phyloP scores from a whole-genome alignment of 2,797 vertebrate species.

The Microchirus variegatus region DNA sequence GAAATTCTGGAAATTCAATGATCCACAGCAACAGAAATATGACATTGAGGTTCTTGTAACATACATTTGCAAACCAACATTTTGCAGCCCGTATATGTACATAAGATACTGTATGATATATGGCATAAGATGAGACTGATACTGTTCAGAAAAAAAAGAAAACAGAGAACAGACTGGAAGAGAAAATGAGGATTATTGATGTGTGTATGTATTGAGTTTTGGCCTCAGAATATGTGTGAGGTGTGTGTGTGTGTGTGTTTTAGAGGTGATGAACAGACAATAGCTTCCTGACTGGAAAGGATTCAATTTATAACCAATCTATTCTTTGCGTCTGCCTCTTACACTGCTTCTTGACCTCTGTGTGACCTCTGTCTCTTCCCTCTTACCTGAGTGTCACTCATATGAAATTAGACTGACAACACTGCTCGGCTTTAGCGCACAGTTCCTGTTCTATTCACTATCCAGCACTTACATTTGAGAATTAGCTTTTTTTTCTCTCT shows the following conservation, averaged over 20 bases:
- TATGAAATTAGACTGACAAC: slow-evolving; percentile 26
- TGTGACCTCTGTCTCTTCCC: slow-evolving; percentile 54
- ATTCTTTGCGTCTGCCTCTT: slow-evolving; percentile 16
- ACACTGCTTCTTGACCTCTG: slow-evolving; percentile 34
- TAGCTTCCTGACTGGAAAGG: slow-evolving; percentile 47
- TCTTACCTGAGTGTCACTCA: slow-evolving; percentile 55
- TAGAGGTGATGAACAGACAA: slow-evolving; percentile 46
- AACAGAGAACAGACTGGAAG: slow-evolving; percentile 7
- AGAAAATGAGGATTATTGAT: slow-evolving; percentile 17
- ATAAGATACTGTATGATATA: too few species aligned
- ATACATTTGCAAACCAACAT: slow-evolving; percentile 2
- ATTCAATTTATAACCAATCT: slow-evolving; percentile 60
- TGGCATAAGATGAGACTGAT: slow-evolving; percentile 13
- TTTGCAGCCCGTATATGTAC: slow-evolving; percentile 7
- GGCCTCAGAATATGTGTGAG: slow-evolving; percentile 18
- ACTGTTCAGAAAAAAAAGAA: slow-evolving; percentile 22
- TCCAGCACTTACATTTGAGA: slow-evolving; percentile 1
- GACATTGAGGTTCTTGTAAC: slow-evolving; percentile 32
- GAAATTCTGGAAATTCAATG: slow-evolving; percentile 45
- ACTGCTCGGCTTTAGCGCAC: slow-evolving; percentile 7
- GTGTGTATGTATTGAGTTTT: slow-evolving; percentile 27
- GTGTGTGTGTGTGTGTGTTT: slow-evolving; percentile 36
- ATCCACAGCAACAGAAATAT: slow-evolving; percentile 22
- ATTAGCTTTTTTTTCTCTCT: neutral
- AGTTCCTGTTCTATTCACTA: slow-evolving; percentile 8